These are phyloP conservation scores for Agrochola lota DNA, from an alignment of 2,888 invertebrate species.

Conservation along the genomic window DNA sequence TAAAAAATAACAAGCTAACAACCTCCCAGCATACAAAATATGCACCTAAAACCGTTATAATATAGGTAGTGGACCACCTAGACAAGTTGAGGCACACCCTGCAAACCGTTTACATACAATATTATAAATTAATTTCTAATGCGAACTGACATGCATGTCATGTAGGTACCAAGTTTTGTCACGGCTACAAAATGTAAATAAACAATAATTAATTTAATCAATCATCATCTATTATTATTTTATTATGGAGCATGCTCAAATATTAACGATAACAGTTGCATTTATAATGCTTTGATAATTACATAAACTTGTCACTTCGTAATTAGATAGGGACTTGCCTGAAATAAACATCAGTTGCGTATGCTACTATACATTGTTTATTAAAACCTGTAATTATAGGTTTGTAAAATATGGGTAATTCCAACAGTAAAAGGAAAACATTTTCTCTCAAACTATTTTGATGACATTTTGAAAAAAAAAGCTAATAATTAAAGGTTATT, in stretches of 20 bases:
- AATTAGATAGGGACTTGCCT: background rate
- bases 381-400: too few relatives aligned
- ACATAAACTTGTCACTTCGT: background rate
- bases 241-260: constrained; percentile 4
- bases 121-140: constrained; percentile 40
- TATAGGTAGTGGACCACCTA: background rate
- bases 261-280: background rate
- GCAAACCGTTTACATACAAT: constrained; percentile 18
- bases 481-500: background rate
- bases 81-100: constrained; percentile 28
- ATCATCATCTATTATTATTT: background rate
- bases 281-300: constrained; percentile 2
- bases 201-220: constrained; percentile 6
- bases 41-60: background rate
- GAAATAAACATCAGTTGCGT: background rate
- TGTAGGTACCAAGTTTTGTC: constrained; percentile 11
- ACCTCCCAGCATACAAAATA: background rate
- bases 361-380: too few relatives aligned
- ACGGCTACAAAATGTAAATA: constrained; percentile 29
- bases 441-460: background rate
- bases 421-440: background rate
- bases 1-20: constrained; percentile 42
- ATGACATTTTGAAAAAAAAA: background rate
- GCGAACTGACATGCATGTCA: constrained; percentile 37
- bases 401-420: background rate